A percentile compares a stretch with the other conserved stretches of the same genome.
Conservation (phyloP, 2,113 vertebrate species). For the Petroica traversi region DNA sequence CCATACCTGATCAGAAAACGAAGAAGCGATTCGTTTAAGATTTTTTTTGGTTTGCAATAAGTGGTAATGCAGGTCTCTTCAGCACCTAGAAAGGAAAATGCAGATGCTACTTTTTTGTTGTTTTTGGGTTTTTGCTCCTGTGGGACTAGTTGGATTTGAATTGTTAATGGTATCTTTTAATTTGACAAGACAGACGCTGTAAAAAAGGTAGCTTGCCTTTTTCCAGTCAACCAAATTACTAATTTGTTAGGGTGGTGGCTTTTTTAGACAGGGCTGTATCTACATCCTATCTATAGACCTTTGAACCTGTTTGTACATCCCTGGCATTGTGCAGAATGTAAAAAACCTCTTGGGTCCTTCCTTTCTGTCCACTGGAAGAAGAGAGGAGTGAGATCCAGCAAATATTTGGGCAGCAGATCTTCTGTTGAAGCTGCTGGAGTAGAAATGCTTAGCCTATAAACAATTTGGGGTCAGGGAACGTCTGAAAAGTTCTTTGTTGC, state of each 20-base stretch:
- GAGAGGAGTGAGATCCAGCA: neutral
- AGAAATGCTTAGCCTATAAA: neutral
- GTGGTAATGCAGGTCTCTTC: neutral
- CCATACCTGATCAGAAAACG: neutral
- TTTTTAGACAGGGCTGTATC: neutral
- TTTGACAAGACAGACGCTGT: neutral
- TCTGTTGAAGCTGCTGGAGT: neutral
- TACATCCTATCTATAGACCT: neutral
- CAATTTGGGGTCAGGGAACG: neutral
- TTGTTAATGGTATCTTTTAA: neutral
- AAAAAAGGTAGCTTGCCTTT: neutral
- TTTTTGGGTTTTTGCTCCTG: neutral
- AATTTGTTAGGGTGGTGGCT: neutral
- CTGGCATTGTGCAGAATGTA: neutral
- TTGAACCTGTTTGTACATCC: neutral
- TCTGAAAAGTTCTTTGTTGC: constrained; percentile 9
- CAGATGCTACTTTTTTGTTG: neutral
- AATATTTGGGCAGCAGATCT: neutral
- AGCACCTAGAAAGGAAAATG: neutral
- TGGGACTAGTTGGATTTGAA: neutral
- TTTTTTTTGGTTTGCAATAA: neutral
- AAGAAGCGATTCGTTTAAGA: neutral
- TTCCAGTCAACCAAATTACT: neutral
- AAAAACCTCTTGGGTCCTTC: neutral
- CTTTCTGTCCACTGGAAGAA: neutral